Conservation (phyloP, 2,797 vertebrate genomes). For the Stomatorhinus walkeri region DNA sequence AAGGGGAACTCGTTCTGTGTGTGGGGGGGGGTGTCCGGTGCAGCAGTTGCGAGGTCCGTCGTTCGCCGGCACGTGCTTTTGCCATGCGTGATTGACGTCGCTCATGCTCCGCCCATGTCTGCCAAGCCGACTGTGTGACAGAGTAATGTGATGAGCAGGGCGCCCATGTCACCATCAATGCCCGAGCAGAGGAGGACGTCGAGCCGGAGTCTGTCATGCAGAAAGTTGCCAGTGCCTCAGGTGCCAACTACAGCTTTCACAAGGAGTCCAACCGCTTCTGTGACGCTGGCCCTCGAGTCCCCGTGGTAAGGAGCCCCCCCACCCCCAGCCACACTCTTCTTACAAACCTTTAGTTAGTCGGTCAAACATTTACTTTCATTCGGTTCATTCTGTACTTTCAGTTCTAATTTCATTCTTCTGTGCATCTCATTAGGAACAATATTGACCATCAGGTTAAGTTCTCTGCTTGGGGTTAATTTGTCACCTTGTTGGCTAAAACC, state of each 20-base stretch:
- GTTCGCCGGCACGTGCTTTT: not conserved
- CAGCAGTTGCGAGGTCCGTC: not conserved
- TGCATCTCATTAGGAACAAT: not conserved
- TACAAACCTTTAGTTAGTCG: not conserved
- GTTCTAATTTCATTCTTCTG: not conserved
- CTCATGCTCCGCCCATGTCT: not conserved
- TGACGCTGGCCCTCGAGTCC: conserved; percentile 80
- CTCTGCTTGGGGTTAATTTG: not conserved
- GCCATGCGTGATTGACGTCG: not conserved
- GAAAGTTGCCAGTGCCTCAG: conserved; percentile 92
- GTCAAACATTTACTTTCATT: not conserved
- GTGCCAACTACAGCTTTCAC: conserved; percentile 94
- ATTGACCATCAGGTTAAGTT: not conserved
- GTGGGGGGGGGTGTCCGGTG: not conserved
- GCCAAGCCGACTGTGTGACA: not conserved
- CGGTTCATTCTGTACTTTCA: not conserved
- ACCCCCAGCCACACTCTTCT: not conserved
- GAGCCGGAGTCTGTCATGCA: conserved; percentile 87
- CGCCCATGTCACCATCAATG: conserved; percentile 90
- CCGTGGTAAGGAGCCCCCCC: conserved; percentile 72
- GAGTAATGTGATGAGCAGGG: conserved; percentile 60
- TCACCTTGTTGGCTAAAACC: not conserved
- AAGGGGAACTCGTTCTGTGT: not conserved
- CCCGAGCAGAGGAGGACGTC: conserved; percentile 88
- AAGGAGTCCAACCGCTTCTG: conserved; percentile 78